Conservation (phyloP, 2,797 vertebrate species). For the Linurgus olivaceus region DNA sequence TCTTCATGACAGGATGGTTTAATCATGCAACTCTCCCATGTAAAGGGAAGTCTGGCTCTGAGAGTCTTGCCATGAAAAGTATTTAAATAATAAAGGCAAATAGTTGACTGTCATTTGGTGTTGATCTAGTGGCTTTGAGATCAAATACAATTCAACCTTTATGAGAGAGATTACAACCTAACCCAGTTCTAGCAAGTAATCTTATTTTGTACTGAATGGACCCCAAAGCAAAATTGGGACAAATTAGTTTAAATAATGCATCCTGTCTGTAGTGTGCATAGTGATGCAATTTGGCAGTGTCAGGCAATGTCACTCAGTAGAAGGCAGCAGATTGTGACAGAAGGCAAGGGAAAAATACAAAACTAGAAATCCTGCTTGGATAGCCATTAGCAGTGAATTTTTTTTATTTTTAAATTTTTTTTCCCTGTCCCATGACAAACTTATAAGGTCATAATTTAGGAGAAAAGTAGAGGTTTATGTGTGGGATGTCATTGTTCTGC, state of each 20-base stretch:
- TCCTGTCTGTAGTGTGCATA: neutral
- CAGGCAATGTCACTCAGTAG: neutral
- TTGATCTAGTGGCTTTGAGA: neutral
- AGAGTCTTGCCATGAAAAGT: neutral
- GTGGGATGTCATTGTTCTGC: neutral
- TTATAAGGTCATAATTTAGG: neutral
- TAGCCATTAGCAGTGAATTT: neutral
- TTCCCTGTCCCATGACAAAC: neutral
- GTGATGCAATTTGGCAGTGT: neutral
- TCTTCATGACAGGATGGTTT: neutral
- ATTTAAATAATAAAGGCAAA: neutral
- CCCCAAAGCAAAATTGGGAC: neutral
- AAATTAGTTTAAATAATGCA: neutral
- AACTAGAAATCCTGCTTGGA: neutral
- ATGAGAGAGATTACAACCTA: neutral
- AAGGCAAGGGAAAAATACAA: neutral
- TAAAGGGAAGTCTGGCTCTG: neutral
- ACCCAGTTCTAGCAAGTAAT: conserved; percentile 14
- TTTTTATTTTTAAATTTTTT: no score
- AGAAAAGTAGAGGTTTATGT: neutral
- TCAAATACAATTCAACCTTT: neutral
- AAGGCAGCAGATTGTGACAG: neutral
- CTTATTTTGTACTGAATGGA: neutral
- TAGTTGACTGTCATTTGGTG: neutral
- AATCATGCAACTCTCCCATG: neutral